Evolutionary conservation across 2,113 vertebrate genomes (phyloP), one percentile per base, ranked within the genome.

Genomic region (Setophaga coronata): DNA sequence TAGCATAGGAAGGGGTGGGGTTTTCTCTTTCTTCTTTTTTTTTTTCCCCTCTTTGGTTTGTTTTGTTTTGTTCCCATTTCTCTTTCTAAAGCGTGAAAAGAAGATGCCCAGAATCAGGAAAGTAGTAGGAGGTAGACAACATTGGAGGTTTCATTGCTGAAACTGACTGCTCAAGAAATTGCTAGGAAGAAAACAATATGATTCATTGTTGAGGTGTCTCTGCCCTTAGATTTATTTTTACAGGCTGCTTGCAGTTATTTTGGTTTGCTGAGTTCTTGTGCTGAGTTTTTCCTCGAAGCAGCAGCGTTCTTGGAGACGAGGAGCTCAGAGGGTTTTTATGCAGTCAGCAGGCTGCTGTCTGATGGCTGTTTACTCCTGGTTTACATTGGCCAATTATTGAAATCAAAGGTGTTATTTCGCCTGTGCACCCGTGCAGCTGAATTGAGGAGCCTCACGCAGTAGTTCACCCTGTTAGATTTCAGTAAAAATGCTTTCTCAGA

Each of bases 151-250:
- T 93, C 82, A 33, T 89, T 93, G 87, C 93, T 79, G 95, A 93
- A 97, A 95, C 69, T 85, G 96, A 51, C 94, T 91, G 94, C 64
- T 95, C 62, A 65, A 95, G 97, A 94, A 98, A 97, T 97, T 89
- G 86, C 88, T 87, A 95, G 97, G 96, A 97, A 80, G 95, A 74
- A 97, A 98, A 97, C 97, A 97, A 89, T 96, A 72, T 97, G 96
- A 98, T 98, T 98, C 97, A 97, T 98, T 97, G 97, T 97, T 82
- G 96, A 86, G 96, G 97, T 97, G 97, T 94, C 97, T 96, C 66
- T 97, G 96, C 56, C 78, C 91, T 93, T 72, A 67, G 96, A 88
- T 92, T 96, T 97, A 92, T 97, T 97, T 98, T 85, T 86, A 79
- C 92, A 31, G 73, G 8, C 78, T 95, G 97, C 67, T 94, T 86